These are phyloP conservation scores for Pterocles burchelli DNA, from an alignment of 2,113 vertebrate genomes.

Conservation along the genomic window DNA sequence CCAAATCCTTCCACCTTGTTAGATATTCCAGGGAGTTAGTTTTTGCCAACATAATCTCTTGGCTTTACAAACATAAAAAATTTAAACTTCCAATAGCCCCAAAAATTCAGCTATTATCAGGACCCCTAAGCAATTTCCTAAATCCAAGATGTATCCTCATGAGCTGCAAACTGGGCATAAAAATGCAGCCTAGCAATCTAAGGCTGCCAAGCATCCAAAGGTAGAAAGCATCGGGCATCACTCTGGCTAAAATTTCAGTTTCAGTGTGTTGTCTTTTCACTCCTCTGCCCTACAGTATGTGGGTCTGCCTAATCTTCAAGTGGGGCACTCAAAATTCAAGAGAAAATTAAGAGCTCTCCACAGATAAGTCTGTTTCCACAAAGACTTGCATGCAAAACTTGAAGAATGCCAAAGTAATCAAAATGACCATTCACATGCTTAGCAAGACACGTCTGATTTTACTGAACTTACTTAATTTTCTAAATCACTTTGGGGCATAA, in stretches of 20 bases:
- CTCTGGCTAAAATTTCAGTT: not conserved
- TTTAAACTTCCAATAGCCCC: not conserved
- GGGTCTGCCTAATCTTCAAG: not conserved
- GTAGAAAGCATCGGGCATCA: not conserved
- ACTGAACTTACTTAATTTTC: not conserved
- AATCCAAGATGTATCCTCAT: not conserved
- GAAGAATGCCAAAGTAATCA: not conserved
- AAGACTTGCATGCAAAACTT: not conserved
- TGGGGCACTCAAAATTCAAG: not conserved
- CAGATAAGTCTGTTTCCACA: not conserved
- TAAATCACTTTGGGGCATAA: constrained; percentile 17
- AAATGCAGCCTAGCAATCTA: not conserved
- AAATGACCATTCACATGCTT: not conserved
- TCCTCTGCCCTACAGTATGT: not conserved
- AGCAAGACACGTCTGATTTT: not conserved
- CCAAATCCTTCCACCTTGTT: not conserved
- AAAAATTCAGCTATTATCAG: not conserved
- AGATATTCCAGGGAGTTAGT: not conserved
- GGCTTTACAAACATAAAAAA: not conserved
- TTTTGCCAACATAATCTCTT: not conserved
- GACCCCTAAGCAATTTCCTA: not conserved
- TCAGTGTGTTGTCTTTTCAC: not conserved
- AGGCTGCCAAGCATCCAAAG: not conserved
- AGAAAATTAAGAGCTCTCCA: not conserved
- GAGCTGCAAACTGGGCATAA: accelerated